Conservation (phyloP, 1,140 invertebrate species). For the Scylla paramamosain region DNA sequence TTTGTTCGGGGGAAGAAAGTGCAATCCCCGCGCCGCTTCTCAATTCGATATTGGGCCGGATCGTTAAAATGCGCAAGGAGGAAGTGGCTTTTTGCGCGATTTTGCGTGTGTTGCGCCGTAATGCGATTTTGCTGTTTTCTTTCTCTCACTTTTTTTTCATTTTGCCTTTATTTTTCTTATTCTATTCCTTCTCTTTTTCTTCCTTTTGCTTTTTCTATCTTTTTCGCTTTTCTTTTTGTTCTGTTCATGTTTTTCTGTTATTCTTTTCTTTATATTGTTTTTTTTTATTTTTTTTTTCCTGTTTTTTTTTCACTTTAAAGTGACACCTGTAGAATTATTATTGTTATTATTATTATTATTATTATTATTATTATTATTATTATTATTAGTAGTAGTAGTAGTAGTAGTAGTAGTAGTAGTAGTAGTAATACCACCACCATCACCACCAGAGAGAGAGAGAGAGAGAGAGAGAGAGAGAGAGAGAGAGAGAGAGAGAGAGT, state of each 20-base stretch:
- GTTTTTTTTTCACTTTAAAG: background rate
- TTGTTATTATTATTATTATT: too few relatives aligned
- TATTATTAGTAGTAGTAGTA: too few relatives aligned
- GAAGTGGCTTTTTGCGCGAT: background rate
- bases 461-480: too few relatives aligned
- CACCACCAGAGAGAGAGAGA: too few relatives aligned
- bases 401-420: too few relatives aligned
- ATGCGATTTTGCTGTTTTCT: background rate
- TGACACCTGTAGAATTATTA: too few relatives aligned
- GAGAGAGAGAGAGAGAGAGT: too few relatives aligned
- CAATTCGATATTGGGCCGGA: background rate
- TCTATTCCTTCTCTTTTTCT: background rate
- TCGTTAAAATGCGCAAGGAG: background rate
- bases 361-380: too few relatives aligned
- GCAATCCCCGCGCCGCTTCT: background rate
- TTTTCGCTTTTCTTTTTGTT: background rate
- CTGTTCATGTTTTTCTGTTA: background rate
- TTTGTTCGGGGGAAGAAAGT: background rate
- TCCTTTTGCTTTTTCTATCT: background rate
- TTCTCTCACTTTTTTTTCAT: too few relatives aligned
- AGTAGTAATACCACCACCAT: too few relatives aligned
- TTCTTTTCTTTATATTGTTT: background rate
- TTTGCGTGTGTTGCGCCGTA: background rate
- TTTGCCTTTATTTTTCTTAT: too few relatives aligned
- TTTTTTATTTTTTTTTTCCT: background rate